Conservation (phyloP, 2,888 invertebrate species). For the Acleris holmiana region DNA sequence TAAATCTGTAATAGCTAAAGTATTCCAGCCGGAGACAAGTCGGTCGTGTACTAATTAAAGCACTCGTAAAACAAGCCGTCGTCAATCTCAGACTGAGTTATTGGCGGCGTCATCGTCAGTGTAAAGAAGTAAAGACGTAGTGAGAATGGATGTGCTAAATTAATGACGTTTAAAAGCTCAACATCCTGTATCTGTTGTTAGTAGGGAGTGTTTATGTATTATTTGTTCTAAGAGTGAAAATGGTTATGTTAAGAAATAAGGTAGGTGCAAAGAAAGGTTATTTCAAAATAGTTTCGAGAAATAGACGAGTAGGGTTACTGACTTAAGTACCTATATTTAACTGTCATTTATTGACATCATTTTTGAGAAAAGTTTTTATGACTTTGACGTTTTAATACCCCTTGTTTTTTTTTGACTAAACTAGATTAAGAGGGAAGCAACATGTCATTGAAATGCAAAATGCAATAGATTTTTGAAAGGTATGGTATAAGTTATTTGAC, state of each 20-base stretch:
- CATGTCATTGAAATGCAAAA: no score
- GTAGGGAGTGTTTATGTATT: background rate
- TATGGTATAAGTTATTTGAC: no score
- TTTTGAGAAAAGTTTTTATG: no score
- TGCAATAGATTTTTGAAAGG: no score
- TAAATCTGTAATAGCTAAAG: constrained; percentile 43
- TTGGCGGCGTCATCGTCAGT: constrained; percentile 52
- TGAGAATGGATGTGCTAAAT: constrained; percentile 12
- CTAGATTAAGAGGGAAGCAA: no score
- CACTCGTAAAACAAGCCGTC: constrained; percentile 70
- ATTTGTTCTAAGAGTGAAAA: background rate
- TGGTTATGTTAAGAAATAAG: no score
- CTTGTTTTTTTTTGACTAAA: no score
- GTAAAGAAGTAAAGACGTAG: constrained; percentile 27
- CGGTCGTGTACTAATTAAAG: constrained; percentile 73
- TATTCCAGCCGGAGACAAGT: constrained; percentile 56
- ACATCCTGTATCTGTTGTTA: background rate
- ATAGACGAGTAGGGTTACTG: no score
- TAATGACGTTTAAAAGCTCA: background rate
- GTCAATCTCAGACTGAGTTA: constrained; percentile 77
- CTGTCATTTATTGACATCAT: no score
- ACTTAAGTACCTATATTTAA: no score
- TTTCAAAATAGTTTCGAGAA: no score
- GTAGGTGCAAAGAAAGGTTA: background rate
- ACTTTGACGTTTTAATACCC: no score